Base-by-base conservation (phyloP, 2,113 vertebrate species). In the Dryoscopus gambensis region DNA sequence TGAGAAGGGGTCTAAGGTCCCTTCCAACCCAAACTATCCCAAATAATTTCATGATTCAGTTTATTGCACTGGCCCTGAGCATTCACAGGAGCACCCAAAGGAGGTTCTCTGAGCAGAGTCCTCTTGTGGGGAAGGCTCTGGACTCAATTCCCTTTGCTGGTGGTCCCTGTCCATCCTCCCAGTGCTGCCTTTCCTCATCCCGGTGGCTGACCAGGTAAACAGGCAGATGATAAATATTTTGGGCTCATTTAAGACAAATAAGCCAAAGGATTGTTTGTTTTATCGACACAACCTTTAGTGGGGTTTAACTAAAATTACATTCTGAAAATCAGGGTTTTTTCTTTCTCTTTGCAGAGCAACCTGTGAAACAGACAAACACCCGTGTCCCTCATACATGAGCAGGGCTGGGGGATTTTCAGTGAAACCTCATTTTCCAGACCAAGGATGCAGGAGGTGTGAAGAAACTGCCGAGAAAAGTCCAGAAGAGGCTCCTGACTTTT, bases 341-440 rank as follows among this genome's bases (percentile, higher is more conserved):
- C 53, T 59, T 81, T 53, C n/a, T 74, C 46, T 82, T 67, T 57
- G 19, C 40, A 18, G 9, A 11, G 37, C 23, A 57, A 30, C 42
- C n/a, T 22, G 24, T 37, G 63, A 71, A 56, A 19, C 22, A n/a
- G 37, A 50, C 39, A 17, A 69, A 9, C 28, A 46, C 33, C 30
- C 0, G 7, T 49, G 40, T 15, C 30, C 20, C 44, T 67, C 35
- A 15, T 2, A 22, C 4, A 11, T 4, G 5, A n/a, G 30, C 20
- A 55, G 12, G 18, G 15, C 46, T 30, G 11, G 16, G 33, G 1
- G 1, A 9, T n/a, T 40, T 56, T 21, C 22, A 6, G 5, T 35
- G 42, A 35, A 8, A 60, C 24, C 21, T 74, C 12, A 33, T 91
- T 57, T 46, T 82, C 22, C 87, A 94, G 65, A 35, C 7, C 7